Base-by-base conservation (phyloP, 1,140 invertebrate species). In the Zaprionus camerounensis region DNA sequence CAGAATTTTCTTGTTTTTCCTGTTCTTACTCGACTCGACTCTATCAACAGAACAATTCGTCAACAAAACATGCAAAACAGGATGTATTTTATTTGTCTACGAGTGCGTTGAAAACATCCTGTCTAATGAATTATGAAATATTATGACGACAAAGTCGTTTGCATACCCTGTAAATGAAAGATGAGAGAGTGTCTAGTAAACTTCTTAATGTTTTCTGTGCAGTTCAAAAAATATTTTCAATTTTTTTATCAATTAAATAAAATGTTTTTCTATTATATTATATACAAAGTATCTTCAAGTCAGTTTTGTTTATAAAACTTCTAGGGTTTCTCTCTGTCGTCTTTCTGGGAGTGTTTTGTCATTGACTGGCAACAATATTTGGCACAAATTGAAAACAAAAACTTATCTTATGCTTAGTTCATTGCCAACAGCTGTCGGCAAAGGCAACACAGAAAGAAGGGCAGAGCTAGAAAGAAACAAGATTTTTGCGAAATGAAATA, bases 401-500 rank as follows among this genome's bases (percentile, higher is more conserved):
- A 44, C 53, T 55, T 38, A 49, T 31, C 59, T 70, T 59, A 20
- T 75, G 59, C 53, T 65, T 65, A 63, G 66, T 65, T 71, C 58
- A 71, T 76, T 53, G 73, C 68, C 56, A 65, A 66, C 73, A 76
- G 73, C 61, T 76, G 73, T 36, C 58, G 61, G 46, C 20, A 9
- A 9, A 46, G n/a, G 7, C 5, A 46, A 2, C 9, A 9, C 11
- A 41, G 13, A 41, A 6, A n/a, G n/a, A 15, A 9, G 15, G 5
- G 15, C 2, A 7, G 38, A 15, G 13, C 13, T 5, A 17, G 41
- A 6, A 44, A n/a, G 41, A n/a, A n/a, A 4, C 55, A 66, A 67
- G 62, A 65, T 59, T 75, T 73, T 80, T 57, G 36, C 70, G 69
- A 71, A 81, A 76, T 85, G 81, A 82, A 85, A 86, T 80, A 86